A percentile compares a stretch with the other conserved stretches of the same genome.
phyloP scores from a whole-genome alignment of 2,797 vertebrate genomes.

The Anomalospiza imberbis region DNA sequence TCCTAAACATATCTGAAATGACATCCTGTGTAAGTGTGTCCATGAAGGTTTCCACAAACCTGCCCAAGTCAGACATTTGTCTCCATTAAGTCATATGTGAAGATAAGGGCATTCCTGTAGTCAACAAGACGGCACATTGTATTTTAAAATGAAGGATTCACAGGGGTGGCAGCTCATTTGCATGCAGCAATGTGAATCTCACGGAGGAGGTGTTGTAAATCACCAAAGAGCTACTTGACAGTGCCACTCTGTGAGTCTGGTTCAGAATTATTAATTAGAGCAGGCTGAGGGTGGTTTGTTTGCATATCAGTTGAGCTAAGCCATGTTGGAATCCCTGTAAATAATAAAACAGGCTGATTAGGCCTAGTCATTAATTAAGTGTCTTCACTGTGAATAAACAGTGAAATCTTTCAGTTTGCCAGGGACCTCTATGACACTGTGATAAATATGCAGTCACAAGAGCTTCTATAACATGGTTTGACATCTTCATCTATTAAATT shows the following conservation, averaged over 20 bases:
- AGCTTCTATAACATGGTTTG: constrained; percentile 47
- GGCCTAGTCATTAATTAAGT: constrained; percentile 79
- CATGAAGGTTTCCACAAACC: constrained; percentile 37
- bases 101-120: constrained; percentile 62
- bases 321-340: constrained; percentile 72
- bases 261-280: constrained; percentile 76
- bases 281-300: constrained; percentile 70
- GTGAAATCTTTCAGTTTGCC: constrained; percentile 60
- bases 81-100: constrained; percentile 65
- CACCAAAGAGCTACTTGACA: constrained; percentile 64
- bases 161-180: constrained; percentile 67
- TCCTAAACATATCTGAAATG: constrained; percentile 5
- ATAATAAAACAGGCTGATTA: constrained; percentile 77
- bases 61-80: constrained; percentile 38
- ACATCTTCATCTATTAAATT: constrained; percentile 72
- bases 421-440: constrained; percentile 45
- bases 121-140: constrained; percentile 28
- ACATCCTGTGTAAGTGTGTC: neutral
- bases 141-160: constrained; percentile 50
- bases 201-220: constrained; percentile 67
- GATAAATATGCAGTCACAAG: constrained; percentile 66
- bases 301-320: constrained; percentile 72
- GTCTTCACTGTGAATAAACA: constrained; percentile 75
- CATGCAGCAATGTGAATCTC: constrained; percentile 63
- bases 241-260: constrained; percentile 57